Evolutionary conservation across 2,113 vertebrate genomes (phyloP).

Genomic region (Leiothrix lutea): DNA sequence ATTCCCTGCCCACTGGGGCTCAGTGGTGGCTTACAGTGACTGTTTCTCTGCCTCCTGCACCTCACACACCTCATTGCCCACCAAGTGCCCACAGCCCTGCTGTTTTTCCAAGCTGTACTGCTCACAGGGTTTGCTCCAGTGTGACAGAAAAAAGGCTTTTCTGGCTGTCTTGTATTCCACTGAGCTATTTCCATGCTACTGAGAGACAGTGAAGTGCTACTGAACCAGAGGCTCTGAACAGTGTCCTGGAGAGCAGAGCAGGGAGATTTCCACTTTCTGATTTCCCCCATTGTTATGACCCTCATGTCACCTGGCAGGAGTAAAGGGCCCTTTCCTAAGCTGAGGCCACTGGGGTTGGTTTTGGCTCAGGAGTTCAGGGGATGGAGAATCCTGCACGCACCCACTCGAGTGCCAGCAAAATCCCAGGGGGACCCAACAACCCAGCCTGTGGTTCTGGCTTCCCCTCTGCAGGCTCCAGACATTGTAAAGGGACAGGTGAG

Average conservation of each 20-base stretch:
- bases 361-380: not conserved
- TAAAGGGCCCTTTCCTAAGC: not conserved
- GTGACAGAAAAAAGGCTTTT: not conserved
- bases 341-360: rapidly evolving
- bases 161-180: not conserved
- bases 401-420: rapidly evolving
- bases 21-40: rapidly evolving
- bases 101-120: not conserved
- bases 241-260: not conserved
- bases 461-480: not conserved
- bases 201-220: not conserved
- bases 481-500: not conserved
- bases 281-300: rapidly evolving
- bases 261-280: not conserved
- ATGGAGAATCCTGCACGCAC: not conserved
- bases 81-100: not conserved
- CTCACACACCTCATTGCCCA: not conserved
- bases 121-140: not conserved
- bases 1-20: not conserved
- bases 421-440: not conserved
- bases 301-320: not conserved
- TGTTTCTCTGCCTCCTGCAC: not conserved
- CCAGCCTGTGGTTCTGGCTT: rapidly evolving
- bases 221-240: not conserved
- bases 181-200: not conserved